phyloP scores from a whole-genome alignment of 2,113 vertebrate species.

The Corynorhinus townsendii region DNA sequence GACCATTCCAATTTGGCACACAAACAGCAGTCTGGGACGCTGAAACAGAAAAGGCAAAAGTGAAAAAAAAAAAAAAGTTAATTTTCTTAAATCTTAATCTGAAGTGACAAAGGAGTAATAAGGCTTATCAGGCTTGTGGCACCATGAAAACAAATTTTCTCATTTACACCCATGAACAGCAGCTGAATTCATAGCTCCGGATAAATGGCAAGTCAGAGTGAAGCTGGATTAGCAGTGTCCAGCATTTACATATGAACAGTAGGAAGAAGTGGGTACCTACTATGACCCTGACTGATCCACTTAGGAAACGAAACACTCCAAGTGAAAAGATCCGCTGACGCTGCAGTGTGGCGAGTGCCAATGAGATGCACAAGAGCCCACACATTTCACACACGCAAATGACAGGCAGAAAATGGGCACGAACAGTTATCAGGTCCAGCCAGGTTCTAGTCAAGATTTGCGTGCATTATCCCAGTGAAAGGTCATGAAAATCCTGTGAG shows the following conservation, averaged over 20 bases:
- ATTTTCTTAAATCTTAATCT: not conserved
- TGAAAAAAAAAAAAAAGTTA: not conserved
- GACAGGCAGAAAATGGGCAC: not conserved
- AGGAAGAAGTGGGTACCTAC: not conserved
- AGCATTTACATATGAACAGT: conserved; percentile 65
- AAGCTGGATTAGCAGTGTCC: not conserved
- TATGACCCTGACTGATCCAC: not conserved
- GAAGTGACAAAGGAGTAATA: conserved; percentile 49
- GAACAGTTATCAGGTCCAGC: not conserved
- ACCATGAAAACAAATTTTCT: conserved; percentile 54
- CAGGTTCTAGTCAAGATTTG: not conserved
- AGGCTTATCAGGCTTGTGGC: not conserved
- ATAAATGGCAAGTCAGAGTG: conserved; percentile 40
- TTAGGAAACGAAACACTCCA: conserved; percentile 45
- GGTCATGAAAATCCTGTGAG: not conserved
- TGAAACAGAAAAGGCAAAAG: not conserved
- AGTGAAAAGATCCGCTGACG: not conserved
- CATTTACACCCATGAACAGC: conserved; percentile 2
- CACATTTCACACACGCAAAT: not conserved
- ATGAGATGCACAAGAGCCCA: not conserved
- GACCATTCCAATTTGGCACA: not conserved
- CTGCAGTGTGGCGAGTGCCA: not conserved
- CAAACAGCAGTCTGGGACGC: not conserved
- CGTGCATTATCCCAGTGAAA: not conserved
- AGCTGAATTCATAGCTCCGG: conserved; percentile 51